These are phyloP conservation scores for Leptopterna dolabrata DNA, from an alignment of 2,888 invertebrate genomes.

Conservation along the genomic window DNA sequence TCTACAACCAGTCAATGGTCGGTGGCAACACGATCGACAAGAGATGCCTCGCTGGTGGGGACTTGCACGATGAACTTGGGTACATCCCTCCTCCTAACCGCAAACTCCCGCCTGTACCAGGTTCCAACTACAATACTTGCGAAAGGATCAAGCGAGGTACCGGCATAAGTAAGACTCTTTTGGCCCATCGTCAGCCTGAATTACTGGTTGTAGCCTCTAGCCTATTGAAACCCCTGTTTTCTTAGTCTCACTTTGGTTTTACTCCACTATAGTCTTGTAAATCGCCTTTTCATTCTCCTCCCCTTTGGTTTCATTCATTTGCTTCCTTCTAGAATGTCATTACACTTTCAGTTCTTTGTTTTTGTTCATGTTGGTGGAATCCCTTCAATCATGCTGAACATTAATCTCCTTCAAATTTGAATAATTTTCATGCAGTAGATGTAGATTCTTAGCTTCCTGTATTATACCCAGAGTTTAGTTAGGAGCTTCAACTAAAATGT, in stretches of 20 bases:
- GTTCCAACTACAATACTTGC: conserved; percentile 93
- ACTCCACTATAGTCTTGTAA: conserved; percentile 29
- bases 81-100: conserved; percentile 94
- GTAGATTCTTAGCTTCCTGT: no score
- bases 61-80: conserved; percentile 87
- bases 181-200: conserved; percentile 46
- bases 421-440: no score
- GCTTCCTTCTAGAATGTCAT: neutral
- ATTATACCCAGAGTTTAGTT: no score
- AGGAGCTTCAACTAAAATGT: no score
- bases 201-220: conserved; percentile 47
- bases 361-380: conserved; percentile 43
- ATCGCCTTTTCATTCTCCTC: neutral
- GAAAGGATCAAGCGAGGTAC: conserved; percentile 94
- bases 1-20: conserved; percentile 87
- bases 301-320: neutral
- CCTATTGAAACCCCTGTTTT: conserved; percentile 5
- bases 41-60: conserved; percentile 74
- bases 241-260: conserved; percentile 14
- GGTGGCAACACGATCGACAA: conserved; percentile 81
- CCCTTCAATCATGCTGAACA: conserved; percentile 38
- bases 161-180: conserved; percentile 83
- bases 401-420: no score
- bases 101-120: conserved; percentile 91
- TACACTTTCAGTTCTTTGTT: conserved; percentile 22